Base-by-base conservation (phyloP, 2,797 vertebrate genomes). In the Hapalemur alaotrensis region DNA sequence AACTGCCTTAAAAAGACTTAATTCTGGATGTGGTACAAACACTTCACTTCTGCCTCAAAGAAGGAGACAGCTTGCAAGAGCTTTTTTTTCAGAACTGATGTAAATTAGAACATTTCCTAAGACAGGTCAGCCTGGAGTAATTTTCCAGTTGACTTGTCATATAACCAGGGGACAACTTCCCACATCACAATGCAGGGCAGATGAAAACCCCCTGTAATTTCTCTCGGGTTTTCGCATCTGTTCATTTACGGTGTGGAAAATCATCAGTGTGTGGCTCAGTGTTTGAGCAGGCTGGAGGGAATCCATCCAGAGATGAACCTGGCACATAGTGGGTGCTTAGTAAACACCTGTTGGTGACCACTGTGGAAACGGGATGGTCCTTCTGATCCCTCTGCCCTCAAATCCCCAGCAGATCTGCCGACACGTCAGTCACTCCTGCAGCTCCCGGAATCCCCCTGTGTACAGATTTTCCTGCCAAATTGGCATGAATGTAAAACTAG, bases 21-120 rank as follows among this genome's bases (percentile, higher is more conserved):
- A 85, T 91, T 83, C 35, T 83, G n/a, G 23, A 50, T 32, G 35
- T 89, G 89, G 84, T 35, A 78, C 13, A 28, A 59, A 43, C 38
- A 52, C 48, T 65, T 70, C 11, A 88, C 7, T 63, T 61, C 14
- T 22, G 8, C 91, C 61, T 84, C 91, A 80, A 52, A 88, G 65
- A 48, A 57, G 43, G 30, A 59, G 72, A 82, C 46, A 22, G 67
- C 59, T 75, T 35, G 15, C 17, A 63, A 92, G 50, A 52, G 22
- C 32, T 57, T 57, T 96, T 95, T 88, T 79, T 35, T 76, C 69
- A 90, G 75, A 82, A 95, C 41, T 28, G 41, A 91, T 87, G 25
- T 78, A 95, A 94, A 97, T 96, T 78, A 97, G 95, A 95, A 84
- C 32, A 80, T 93, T 95, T 96, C 83, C 70, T 67, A 82, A 96